phyloP scores from a whole-genome alignment of 2,888 invertebrate species.

The Eristalis intricaria region DNA sequence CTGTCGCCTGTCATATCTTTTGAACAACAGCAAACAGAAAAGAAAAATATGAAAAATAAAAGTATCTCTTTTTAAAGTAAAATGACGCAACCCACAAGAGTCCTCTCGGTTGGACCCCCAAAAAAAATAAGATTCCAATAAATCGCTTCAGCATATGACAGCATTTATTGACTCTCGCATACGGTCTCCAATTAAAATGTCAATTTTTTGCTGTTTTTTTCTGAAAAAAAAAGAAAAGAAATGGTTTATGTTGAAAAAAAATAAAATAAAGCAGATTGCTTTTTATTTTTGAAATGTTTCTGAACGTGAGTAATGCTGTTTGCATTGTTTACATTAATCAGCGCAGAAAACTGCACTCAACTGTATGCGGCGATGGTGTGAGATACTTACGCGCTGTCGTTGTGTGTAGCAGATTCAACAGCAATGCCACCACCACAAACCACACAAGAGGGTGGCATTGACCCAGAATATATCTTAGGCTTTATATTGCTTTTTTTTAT shows the following conservation, averaged over 20 bases:
- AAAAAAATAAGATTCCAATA: not conserved
- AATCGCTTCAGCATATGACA: slow-evolving; percentile 43
- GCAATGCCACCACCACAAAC: not conserved
- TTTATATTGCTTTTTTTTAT: slow-evolving; percentile 21
- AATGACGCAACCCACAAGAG: slow-evolving; percentile 42
- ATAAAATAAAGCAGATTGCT: not conserved
- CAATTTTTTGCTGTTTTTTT: slow-evolving; percentile 16
- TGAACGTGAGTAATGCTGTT: slow-evolving; percentile 12
- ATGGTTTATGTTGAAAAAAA: slow-evolving; percentile 1
- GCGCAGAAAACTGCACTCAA: slow-evolving; percentile 56
- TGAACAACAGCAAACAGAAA: not conserved
- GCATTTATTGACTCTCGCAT: slow-evolving; percentile 33
- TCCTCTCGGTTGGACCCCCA: not conserved
- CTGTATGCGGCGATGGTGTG: not conserved
- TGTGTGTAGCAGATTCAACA: not conserved
- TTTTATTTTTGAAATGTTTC: not conserved
- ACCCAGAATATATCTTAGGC: slow-evolving; percentile 66
- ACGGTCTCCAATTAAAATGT: slow-evolving; percentile 44
- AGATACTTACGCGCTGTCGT: not conserved
- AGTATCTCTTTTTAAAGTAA: not conserved
- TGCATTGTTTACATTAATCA: slow-evolving; percentile 48
- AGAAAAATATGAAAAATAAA: not conserved
- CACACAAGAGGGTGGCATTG: slow-evolving; percentile 62
- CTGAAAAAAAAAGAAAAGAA: not conserved
- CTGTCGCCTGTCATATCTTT: not conserved